A percentile compares a stretch with the other conserved stretches of the same genome.
Conservation (phyloP, 2,113 vertebrate genomes). For the Prinia subflava region DNA sequence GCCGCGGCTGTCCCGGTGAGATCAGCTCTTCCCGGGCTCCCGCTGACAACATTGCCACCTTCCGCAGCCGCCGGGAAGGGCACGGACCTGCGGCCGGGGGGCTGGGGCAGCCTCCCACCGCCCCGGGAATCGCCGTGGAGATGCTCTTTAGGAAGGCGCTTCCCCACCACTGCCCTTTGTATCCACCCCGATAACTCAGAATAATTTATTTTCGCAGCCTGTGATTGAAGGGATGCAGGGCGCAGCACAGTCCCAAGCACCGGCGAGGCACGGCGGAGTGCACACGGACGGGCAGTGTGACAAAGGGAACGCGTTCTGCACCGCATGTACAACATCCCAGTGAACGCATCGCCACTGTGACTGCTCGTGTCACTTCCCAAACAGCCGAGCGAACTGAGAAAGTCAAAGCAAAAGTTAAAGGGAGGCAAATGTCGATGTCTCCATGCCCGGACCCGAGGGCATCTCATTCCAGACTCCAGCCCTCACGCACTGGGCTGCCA, state of each 20-base stretch:
- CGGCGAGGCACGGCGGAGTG: rapidly evolving
- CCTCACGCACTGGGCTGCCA: rapidly evolving
- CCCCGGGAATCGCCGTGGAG: rapidly evolving
- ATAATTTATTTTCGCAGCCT: not conserved
- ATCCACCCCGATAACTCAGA: not conserved
- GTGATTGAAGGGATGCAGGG: rapidly evolving
- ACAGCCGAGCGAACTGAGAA: not conserved
- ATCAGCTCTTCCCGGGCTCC: not conserved
- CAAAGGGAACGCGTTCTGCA: not conserved
- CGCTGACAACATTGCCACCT: conserved; percentile 40
- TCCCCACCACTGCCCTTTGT: not conserved
- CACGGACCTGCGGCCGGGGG: not conserved
- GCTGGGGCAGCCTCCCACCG: not conserved
- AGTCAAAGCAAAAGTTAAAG: not conserved
- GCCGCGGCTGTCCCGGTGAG: not conserved
- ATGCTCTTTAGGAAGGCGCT: not conserved
- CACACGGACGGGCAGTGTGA: not conserved
- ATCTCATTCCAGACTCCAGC: not conserved
- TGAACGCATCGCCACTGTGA: not conserved
- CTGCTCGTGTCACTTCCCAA: not conserved
- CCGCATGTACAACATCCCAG: rapidly evolving
- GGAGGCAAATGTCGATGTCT: not conserved
- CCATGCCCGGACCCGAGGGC: not conserved
- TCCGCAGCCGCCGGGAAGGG: not conserved
- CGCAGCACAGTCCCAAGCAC: not conserved